Evolutionary conservation across 2,888 invertebrate genomes (phyloP).

Genomic region (Rhagonycha lutea): DNA sequence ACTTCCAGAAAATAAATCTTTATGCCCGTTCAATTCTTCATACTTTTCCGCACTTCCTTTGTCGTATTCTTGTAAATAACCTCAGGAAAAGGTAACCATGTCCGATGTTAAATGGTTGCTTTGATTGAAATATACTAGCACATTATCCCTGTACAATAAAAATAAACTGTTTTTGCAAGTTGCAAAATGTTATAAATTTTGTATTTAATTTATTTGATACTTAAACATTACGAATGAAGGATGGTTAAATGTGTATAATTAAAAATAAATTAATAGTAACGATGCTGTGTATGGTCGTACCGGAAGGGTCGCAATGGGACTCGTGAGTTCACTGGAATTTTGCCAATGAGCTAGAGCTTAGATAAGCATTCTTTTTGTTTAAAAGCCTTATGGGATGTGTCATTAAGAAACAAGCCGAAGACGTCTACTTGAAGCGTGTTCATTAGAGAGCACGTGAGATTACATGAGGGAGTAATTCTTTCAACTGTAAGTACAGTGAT

Average conservation of each 20-base stretch:
- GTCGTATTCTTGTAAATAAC: conserved; percentile 17
- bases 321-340: conserved; percentile 1
- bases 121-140: conserved; percentile 5
- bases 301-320: neutral
- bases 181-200: neutral
- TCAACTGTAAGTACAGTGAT: neutral
- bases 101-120: conserved; percentile 4
- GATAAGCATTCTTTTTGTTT: conserved; percentile 1
- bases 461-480: neutral
- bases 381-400: conserved; percentile 1
- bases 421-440: conserved; percentile 2
- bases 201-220: neutral
- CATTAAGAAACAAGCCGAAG: conserved; percentile 1
- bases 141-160: conserved; percentile 6
- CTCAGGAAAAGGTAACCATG: conserved; percentile 14
- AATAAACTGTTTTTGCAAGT: conserved; percentile 3
- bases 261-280: neutral
- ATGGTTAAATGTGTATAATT: neutral
- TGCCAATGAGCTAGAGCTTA: neutral
- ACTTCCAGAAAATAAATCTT: conserved; percentile 41
- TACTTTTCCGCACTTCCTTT: conserved; percentile 16
- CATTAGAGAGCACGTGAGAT: conserved; percentile 1
- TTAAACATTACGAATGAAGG: neutral
- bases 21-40: conserved; percentile 34
- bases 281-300: neutral